Base-by-base conservation (phyloP, 2,888 invertebrate genomes). In the Tricholauxania praeusta region DNA sequence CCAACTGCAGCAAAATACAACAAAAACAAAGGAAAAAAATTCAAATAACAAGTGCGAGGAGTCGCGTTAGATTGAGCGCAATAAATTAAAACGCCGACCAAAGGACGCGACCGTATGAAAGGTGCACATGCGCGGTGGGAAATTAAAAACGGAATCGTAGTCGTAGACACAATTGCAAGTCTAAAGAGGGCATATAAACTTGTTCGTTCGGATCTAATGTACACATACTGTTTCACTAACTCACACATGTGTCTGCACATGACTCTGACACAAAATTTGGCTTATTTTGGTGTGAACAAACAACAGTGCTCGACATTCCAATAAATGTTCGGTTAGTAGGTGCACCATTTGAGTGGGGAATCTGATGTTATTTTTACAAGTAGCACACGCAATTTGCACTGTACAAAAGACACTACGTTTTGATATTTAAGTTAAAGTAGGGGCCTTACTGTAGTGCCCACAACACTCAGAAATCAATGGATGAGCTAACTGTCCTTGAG, bases 61-160 rank as follows among this genome's bases (percentile, higher is more conserved):
- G 83, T 84, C 83, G 83, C 84, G 83, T 84, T 84, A 84, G 83
- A 84, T 84, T 82, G 83, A 82, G 82, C 82, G 85, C 83, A 84
- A 84, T 84, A 84, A 84, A 84, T 84, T 84, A 80, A 80, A 83
- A 83, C 84, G 81, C 83, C 84, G 81, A 81, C 84, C 79, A 84
- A 82, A 82, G 79, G 69, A 69, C 62, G 69, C 69, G 60, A 60
- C 51, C 69, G 69, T 60, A 52, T 17, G 17, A n/a, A 19, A 19
- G 48, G 12, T 49, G 63, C n/a, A 19, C 28, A 57, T 12, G 19
- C 17, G 32, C 15, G 63, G n/a, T 63, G 63, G 48, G n/a, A 17
- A 63, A 17, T 6, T 60, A 14, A 39, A 32, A 32, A 12, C 8
- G 48, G 17, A 17, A 8, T 19, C 12, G n/a, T n/a, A 48, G 12